Evolutionary conservation across 2,113 vertebrate species (phyloP), one percentile per base, ranked within the genome.

Genomic region (Glareola pratincola): DNA sequence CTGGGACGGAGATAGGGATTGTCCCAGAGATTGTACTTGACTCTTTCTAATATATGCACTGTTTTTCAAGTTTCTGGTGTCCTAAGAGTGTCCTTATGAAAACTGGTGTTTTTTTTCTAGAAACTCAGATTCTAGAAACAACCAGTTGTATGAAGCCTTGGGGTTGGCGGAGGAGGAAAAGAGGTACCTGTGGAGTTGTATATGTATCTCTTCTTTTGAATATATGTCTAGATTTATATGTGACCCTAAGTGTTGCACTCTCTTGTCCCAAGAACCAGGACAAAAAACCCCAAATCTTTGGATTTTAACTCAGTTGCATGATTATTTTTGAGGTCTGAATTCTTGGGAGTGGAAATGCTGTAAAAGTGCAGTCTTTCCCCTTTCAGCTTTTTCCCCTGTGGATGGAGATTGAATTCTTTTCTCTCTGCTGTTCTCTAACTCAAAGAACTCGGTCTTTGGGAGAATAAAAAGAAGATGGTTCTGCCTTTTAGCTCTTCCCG

Each of bases 91-190:
- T 96, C 94, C 93, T 97, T 95, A 97, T 67, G 89, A 97, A 96
- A 96, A 96, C 95, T 96, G 95, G 95, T 97, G 93, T 97, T 96
- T 97, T 97, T 96, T 72, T 97, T 94, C 96, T 97, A 96, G 96
- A 96, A 96, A 97, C 95, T 95, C 95, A 96, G 93, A 97, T 97
- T 96, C 94, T 97, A 97, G 96, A 97, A 97, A 96, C 96, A 89
- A 97, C 96, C 93, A 97, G 94, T 96, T 97, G 95, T 96, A 97
- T 97, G 95, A 96, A 97, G 95, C 95, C 95, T 96, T 97, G 96
- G 93, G 96, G 94, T 96, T 96, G 96, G 96, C 91, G 95, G 93
- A 96, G 94, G 89, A 97, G 96, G 86, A 97, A 96, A 97, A 95
- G 95, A 97, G 96, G 93, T 96, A 97, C 94, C 87, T 97, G 95